Base-by-base conservation (phyloP, 2,888 invertebrate species). In the Caenorhabditis sp. region DNA sequence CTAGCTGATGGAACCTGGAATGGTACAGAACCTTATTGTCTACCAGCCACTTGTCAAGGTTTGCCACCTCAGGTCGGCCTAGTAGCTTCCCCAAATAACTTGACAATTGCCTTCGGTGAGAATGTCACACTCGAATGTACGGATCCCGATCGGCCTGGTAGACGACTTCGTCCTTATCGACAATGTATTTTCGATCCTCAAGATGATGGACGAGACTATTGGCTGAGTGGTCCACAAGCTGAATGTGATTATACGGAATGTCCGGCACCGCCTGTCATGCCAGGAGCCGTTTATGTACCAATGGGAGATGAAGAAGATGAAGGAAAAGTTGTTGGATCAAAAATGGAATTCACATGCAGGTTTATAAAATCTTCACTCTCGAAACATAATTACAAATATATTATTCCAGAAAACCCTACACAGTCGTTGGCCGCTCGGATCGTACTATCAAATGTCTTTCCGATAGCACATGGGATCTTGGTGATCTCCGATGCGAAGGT, bases 121-220 rank as follows among this genome's bases (percentile, higher is more conserved):
- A 87, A 85, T 63, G 83, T 88, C 7, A 70, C 82, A 14, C 70
- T 88, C 50, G 70, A 79, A 20, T 88, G 87, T 70, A 84, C 83
- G 10, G 82, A 86, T 58, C 81, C 79, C 14, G 83, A 82, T 62
- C 78, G 88, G n/a, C 87, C 87, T 0, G 69, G 61, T 2, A 23
- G 26, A 4, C 2, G 93, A 0, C 92, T 94, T 3, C 92, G 95
- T 8, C 91, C 92, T 0, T 95, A 95, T 89, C 92, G 96, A 72
- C 95, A 97, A 88, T 97, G 97, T 89, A 95, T 95, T 26, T 96
- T 95, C 87, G 95, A 96, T 89, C 95, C 95, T 0, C 93, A 94
- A 89, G 92, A 81, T n/a, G 85, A 87, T 63, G 87, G 90, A 85
- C 67, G 82, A 8, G 85, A 86, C 52, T 89, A 88, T 70, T 88